Evolutionary conservation across 2,113 vertebrate species (phyloP).

Genomic region (Anguilla japonica): DNA sequence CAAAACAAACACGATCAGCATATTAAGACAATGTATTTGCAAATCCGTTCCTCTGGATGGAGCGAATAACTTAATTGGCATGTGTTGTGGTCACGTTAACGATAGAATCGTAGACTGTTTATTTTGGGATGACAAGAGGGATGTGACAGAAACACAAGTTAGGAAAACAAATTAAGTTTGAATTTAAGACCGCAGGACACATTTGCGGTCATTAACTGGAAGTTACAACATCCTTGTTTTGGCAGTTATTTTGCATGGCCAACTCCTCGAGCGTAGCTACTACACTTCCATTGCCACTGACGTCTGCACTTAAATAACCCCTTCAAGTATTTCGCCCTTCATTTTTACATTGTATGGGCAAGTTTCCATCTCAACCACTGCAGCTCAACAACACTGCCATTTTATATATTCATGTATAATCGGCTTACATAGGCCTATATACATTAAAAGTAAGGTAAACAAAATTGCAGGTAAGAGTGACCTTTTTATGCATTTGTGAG

Average conservation of each 20-base stretch:
- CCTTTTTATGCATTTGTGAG: not conserved
- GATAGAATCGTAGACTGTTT: too few species aligned
- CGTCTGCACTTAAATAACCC: constrained; percentile 1
- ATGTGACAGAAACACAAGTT: too few species aligned
- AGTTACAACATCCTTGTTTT: not conserved
- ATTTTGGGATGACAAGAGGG: too few species aligned
- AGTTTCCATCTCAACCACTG: not conserved
- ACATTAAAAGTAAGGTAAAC: not conserved
- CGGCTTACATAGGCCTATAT: not conserved
- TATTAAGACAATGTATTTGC: too few species aligned
- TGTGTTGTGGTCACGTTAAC: too few species aligned
- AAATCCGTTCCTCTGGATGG: too few species aligned
- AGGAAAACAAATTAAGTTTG: not conserved
- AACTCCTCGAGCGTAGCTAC: not conserved
- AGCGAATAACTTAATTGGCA: too few species aligned
- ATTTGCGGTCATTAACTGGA: not conserved
- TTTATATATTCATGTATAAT: not conserved
- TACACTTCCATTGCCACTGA: not conserved
- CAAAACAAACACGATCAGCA: too few species aligned
- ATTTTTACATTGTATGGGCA: not conserved
- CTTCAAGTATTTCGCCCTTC: not conserved
- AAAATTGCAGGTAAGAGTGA: not conserved
- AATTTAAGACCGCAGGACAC: not conserved
- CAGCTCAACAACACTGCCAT: not conserved
- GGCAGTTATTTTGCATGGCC: not conserved